Base-by-base conservation (phyloP, 1,140 invertebrate genomes). In the Drosophila jambulina region DNA sequence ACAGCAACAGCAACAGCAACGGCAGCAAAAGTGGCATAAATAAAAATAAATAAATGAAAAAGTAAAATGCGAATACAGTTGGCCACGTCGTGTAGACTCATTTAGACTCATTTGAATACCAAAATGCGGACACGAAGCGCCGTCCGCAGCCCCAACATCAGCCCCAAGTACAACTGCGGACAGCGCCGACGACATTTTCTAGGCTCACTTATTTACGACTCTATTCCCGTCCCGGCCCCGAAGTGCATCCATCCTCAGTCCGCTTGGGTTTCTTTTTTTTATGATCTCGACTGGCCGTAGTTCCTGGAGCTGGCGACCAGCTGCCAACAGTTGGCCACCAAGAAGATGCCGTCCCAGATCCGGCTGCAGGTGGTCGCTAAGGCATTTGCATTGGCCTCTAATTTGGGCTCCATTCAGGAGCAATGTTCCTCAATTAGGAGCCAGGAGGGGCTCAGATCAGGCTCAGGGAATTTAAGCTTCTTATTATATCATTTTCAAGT, bases 101-200 rank as follows among this genome's bases (percentile, higher is more conserved):
- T 86, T 86, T 86, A 69, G 70, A 71, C 82, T 82, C 78, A 86
- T 86, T 86, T 86, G 70, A 86, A 86, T 86, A 86, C 75, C 82
- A 85, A 84, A 83, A 84, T 64, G 65, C 74, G 65, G 58, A 78
- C 75, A 78, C 75, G 75, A 78, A 78, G 75, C 75, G 75, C 75
- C 75, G 75, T 57, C 45, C 60, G 42, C 36, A 76, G 40, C 51
- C n/a, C 19, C 59, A 49, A 32, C 65, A 51, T 34, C 51, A 21
- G 29, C 13, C 19, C 21, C 65, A 78, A 64, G 42, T 71, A 76
- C 53, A 53, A 68, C 42, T 63, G 54, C 57, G 49, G 70, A 60
- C 62, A 72, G 54, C 69, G 21, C 29, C 70, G 56, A 60, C 75
- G 64, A 78, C 76, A 78, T 69, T 80, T 82, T 82, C 80, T 74